Evolutionary conservation across 1,140 invertebrate genomes (phyloP), one percentile per base, ranked within the genome.

Genomic region (Atta cephalotes): DNA sequence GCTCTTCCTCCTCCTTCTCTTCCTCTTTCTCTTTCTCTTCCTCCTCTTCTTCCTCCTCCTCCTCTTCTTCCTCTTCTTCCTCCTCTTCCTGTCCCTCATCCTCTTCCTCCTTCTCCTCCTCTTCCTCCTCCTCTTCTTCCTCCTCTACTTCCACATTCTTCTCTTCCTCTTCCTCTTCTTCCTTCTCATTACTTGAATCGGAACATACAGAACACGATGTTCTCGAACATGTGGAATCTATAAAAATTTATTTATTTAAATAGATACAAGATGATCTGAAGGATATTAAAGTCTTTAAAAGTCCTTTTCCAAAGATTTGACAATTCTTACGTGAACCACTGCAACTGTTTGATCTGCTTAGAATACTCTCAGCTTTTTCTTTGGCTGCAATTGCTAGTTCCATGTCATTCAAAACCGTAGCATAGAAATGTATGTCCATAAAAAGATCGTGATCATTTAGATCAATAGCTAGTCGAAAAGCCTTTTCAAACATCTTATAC

Each of bases 381-480:
- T 96, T 96, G 1, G 98, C 97, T 56, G 97, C 97, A 45, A 96
- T 96, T 0, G 98, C 97, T 92, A 98, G 96, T 88, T 97, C 96
- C 16, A 95, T 95, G 87, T 97, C 97, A 28, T 96, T 96, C 82
- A 97, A 96, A 77, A 96, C 96, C 81, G 96, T 94, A 45, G 98
- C 98, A 86, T 97, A 97, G 94, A 97, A 98, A 92, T 98, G 97
- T 60, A 98, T 96, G 95, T 98, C 98, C 96, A 98, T 97, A 91
- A 98, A 98, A 56, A 98, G 96, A 95, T 98, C 97, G 92, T 97
- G 97, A 92, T 98, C 97, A 49, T 96, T 96, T 77, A 99, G 96
- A 93, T 98, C 98, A 89, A 98, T 97, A 18, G 98, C 98, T 68
- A 99, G 95, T 82, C 98, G 96, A 92, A 98, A 98, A 12, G 98